A percentile compares a stretch with the other conserved stretches of the same genome.
phyloP scores from a whole-genome alignment of 1,140 invertebrate genomes.

The Diachasmimorpha longicaudata region DNA sequence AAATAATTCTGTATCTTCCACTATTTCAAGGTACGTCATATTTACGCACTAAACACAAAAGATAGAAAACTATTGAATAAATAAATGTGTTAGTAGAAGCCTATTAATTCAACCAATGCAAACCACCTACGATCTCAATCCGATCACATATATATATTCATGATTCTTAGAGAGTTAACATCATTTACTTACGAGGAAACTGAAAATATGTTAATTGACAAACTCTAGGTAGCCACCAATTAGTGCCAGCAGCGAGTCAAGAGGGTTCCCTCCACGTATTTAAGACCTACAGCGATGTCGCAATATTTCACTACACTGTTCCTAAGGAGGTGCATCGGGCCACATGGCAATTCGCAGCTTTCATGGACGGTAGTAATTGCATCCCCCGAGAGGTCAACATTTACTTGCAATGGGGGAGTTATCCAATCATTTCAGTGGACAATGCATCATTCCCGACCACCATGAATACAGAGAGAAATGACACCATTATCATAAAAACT shows the following conservation, averaged over 20 bases:
- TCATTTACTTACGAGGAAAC: not conserved
- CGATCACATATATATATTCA: too few relatives aligned
- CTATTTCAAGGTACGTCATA: not conserved
- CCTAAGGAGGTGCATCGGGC: slow-evolving; percentile 61
- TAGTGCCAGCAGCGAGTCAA: slow-evolving; percentile 61
- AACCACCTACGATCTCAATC: not conserved
- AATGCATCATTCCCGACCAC: slow-evolving; percentile 60
- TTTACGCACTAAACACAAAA: not conserved
- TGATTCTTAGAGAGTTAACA: not conserved
- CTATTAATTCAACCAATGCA: not conserved
- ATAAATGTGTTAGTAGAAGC: not conserved
- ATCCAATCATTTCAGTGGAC: slow-evolving; percentile 64
- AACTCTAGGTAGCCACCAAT: not conserved
- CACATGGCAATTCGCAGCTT: slow-evolving; percentile 67
- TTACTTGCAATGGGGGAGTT: slow-evolving; percentile 68
- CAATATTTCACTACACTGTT: slow-evolving; percentile 64
- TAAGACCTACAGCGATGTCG: slow-evolving; percentile 63
- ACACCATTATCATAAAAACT: slow-evolving; percentile 52
- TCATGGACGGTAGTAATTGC: slow-evolving; percentile 62
- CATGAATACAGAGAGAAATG: slow-evolving; percentile 50
- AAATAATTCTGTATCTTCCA: not conserved
- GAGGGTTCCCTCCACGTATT: slow-evolving; percentile 63
- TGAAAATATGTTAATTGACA: not conserved
- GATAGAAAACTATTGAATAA: not conserved
- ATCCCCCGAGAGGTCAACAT: slow-evolving; percentile 59